Conservation (phyloP, 1,140 invertebrate genomes). For the Drosophila quadrilineata region DNA sequence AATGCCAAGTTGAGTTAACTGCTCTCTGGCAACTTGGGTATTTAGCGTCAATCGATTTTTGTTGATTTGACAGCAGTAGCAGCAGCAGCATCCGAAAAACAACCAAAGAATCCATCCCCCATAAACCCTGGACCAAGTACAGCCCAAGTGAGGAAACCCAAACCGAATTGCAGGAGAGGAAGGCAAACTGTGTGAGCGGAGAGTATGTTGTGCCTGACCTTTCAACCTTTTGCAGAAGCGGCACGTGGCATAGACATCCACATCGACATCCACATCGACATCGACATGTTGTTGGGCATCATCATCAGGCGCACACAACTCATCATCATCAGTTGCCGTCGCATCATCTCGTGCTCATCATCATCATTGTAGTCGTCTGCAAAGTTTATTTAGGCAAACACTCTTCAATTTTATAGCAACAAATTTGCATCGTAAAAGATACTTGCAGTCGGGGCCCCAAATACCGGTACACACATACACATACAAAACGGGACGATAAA, state of each 20-base stretch:
- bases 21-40: slow-evolving; percentile 68
- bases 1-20: slow-evolving; percentile 65
- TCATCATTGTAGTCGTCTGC: slow-evolving; percentile 73
- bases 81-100: not conserved
- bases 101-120: not conserved
- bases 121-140: slow-evolving; percentile 1
- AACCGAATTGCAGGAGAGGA: not conserved
- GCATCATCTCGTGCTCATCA: slow-evolving; percentile 39
- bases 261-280: slow-evolving; percentile 44
- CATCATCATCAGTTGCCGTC: not conserved
- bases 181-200: not conserved
- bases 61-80: slow-evolving; percentile 49
- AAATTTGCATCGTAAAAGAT: slow-evolving; percentile 79
- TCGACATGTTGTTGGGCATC: slow-evolving; percentile 15
- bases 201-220: slow-evolving; percentile 69
- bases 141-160: not conserved
- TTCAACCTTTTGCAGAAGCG: slow-evolving; percentile 67
- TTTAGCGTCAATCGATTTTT: slow-evolving; percentile 75
- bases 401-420: slow-evolving; percentile 79
- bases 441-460: slow-evolving; percentile 39
- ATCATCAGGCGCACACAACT: not conserved
- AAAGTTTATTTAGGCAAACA: slow-evolving; percentile 78
- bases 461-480: slow-evolving; percentile 3
- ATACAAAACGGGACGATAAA: slow-evolving; percentile 55
- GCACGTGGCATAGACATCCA: slow-evolving; percentile 55